These are phyloP conservation scores for Heliconius hewitsoni DNA, from an alignment of 1,140 invertebrate species.

Conservation along the genomic window DNA sequence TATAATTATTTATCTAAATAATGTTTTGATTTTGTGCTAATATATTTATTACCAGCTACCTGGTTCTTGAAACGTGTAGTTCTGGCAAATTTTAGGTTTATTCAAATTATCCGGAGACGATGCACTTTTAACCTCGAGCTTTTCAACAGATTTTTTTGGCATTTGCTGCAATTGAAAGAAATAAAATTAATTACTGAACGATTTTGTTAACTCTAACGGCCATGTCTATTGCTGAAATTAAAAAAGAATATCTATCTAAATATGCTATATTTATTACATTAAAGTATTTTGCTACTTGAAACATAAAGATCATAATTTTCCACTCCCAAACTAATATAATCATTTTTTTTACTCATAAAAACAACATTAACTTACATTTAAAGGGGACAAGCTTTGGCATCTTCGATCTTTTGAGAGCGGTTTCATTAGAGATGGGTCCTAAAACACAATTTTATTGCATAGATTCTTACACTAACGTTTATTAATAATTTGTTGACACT, in stretches of 20 bases:
- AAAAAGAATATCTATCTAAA: too few species aligned
- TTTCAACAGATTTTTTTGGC: conserved; percentile 21
- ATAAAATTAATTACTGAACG: not conserved
- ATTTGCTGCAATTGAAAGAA: conserved; percentile 29
- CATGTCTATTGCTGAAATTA: too few species aligned
- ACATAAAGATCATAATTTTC: too few species aligned
- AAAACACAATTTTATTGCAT: conserved; percentile 35
- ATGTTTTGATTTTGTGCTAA: not conserved
- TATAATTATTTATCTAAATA: not conserved
- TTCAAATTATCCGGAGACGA: conserved; percentile 33
- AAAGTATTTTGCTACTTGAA: too few species aligned
- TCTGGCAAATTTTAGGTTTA: conserved; percentile 18
- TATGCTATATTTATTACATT: too few species aligned
- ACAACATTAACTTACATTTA: conserved; percentile 43
- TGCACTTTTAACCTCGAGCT: conserved; percentile 26
- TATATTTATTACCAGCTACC: conserved; percentile 20
- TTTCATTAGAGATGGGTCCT: conserved; percentile 42
- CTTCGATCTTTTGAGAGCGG: conserved; percentile 48
- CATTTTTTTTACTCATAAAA: not conserved
- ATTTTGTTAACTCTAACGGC: not conserved
- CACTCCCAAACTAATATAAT: not conserved
- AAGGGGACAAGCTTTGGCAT: conserved; percentile 61
- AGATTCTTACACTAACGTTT: not conserved
- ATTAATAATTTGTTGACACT: conserved; percentile 21
- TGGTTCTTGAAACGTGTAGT: conserved; percentile 33